Evolutionary conservation across 2,113 vertebrate genomes (phyloP).

Genomic region (Pseudorasbora parva): DNA sequence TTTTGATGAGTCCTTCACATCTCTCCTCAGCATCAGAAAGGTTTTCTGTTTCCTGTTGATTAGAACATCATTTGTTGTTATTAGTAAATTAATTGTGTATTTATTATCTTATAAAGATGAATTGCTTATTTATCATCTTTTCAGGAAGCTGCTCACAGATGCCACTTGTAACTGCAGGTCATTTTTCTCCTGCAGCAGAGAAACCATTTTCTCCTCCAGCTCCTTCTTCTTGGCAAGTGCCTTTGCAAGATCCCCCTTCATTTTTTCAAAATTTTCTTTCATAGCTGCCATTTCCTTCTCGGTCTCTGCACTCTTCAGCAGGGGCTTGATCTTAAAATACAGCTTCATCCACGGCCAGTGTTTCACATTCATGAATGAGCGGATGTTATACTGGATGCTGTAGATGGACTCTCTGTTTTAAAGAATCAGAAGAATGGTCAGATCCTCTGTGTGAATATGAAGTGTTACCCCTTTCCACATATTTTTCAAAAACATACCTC

Average conservation of each 20-base stretch:
- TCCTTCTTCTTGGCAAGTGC: slow-evolving; percentile 77
- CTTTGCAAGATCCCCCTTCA: slow-evolving; percentile 85
- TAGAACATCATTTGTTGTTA: slow-evolving; percentile 3
- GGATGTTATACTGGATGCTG: slow-evolving; percentile 87
- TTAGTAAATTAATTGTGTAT: background rate
- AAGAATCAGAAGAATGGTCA: slow-evolving; percentile 21
- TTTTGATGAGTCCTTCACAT: slow-evolving; percentile 58
- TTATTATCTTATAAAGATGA: background rate
- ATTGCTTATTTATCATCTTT: background rate
- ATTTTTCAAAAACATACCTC: slow-evolving; percentile 46
- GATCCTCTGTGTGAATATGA: background rate
- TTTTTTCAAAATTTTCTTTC: slow-evolving; percentile 86
- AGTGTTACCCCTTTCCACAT: background rate
- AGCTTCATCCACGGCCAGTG: slow-evolving; percentile 83
- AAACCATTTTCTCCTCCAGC: slow-evolving; percentile 79
- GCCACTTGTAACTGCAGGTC: slow-evolving; percentile 73
- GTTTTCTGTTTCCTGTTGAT: slow-evolving; percentile 47
- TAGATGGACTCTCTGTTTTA: slow-evolving; percentile 81
- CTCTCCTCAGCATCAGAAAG: slow-evolving; percentile 58
- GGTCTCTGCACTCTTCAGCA: slow-evolving; percentile 80
- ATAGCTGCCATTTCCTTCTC: slow-evolving; percentile 80
- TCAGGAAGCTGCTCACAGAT: slow-evolving; percentile 11
- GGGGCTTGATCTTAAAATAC: slow-evolving; percentile 80
- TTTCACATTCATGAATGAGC: slow-evolving; percentile 84
- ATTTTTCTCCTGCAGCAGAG: slow-evolving; percentile 76